Percentiles rank a stretch among this genome's conserved stretches.
Evolutionary conservation across 2,113 vertebrate genomes (phyloP).

Genomic region (Pygathrix nemaeus): DNA sequence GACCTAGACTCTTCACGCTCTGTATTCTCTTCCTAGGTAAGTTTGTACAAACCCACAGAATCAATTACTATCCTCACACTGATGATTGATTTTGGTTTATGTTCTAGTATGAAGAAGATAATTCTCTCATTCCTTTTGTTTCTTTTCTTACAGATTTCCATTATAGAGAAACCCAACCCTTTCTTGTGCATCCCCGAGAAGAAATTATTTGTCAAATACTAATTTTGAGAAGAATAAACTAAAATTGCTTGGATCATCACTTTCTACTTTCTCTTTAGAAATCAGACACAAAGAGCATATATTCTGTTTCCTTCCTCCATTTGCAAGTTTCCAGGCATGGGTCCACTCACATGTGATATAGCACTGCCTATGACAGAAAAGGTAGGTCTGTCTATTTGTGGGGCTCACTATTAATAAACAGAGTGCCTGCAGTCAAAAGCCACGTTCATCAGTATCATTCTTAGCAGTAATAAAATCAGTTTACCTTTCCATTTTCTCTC

Average conservation of each 20-base stretch:
- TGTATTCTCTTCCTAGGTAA: background rate
- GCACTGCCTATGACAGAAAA: background rate
- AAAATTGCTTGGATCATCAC: background rate
- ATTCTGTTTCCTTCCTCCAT: background rate
- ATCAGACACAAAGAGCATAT: background rate
- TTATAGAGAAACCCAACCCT: no score
- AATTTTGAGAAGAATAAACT: background rate
- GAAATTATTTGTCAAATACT: conserved; percentile 4
- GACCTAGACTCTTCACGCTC: background rate
- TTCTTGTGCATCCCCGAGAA: background rate
- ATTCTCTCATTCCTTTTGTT: background rate
- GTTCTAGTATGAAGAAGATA: background rate
- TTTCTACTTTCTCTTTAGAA: background rate
- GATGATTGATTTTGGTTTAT: background rate
- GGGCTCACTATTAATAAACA: background rate
- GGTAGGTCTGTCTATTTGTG: background rate
- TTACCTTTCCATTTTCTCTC: background rate
- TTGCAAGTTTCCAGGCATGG: background rate
- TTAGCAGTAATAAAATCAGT: background rate
- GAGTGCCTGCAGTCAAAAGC: background rate
- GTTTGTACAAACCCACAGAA: background rate
- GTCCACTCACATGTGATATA: rapidly evolving
- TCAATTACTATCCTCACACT: background rate
- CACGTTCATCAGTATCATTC: background rate
- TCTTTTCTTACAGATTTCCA: background rate